Base-by-base conservation (phyloP, 2,113 vertebrate species). In the Alces alces region DNA sequence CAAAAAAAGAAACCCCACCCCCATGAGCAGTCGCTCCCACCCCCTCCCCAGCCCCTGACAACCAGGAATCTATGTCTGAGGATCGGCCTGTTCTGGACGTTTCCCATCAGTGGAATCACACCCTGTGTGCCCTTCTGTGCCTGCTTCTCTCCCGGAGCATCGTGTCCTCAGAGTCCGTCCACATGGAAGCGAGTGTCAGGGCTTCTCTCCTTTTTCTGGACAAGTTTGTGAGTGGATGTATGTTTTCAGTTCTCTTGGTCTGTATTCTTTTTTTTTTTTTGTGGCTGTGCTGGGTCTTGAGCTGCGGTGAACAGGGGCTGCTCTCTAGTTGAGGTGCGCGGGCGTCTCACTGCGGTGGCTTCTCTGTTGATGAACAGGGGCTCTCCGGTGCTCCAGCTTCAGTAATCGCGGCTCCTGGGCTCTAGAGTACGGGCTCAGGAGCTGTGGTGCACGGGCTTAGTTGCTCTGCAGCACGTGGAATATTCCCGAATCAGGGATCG, bases 31-130 rank as follows among this genome's bases (percentile, higher is more conserved):
- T 70, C 23, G 1, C 17, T 23, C 9, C 15, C 2, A 1, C 17
- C 25, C 10, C 7, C 45, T 11, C 5, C 82, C 54, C 66, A 36
- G 10, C 2, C 52, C 27, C 86, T 15, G 50, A 14, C 47, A 10
- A 4, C 86, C 15, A 23, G 3, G 0, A 15, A 2, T 0, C 39
- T 19, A 2, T 13, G 50, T 12, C 86, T 11, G 12, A 2, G 61
- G 78, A 3, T 0, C 0, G 0, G 43, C 54, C 87, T 33, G 43
- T 0, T 16, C 78, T 19, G 61, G 33, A 4, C 14, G 0, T 19
- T 8, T 58, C 39, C n/a, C 16, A 1, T 6, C 17, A 2, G 7
- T 3, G 13, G 50, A 2, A 1, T 15, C 89, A 2, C 89, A 27
- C n/a, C 0, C 52, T 0, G 5, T 1, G 39, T 3, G 21, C 23